phyloP scores from a whole-genome alignment of 2,797 vertebrate species.

The Peromyscus attwateri region DNA sequence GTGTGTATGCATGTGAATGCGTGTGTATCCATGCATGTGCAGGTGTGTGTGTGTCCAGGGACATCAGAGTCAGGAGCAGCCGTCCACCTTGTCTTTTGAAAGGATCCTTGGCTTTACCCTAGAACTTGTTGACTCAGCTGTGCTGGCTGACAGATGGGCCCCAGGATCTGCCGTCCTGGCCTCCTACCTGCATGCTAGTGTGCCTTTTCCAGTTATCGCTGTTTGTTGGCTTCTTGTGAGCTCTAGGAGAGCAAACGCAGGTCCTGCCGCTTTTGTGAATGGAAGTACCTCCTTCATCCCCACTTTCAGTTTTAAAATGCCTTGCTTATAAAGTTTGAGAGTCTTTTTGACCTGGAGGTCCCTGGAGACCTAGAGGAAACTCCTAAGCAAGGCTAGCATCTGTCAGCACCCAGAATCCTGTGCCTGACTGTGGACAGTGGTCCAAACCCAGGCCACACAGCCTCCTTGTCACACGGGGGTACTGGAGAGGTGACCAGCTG shows the following conservation, averaged over 20 bases:
- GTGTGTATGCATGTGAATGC: too few relatives aligned
- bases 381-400: conserved; percentile 75
- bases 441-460: conserved; percentile 70
- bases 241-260: not conserved
- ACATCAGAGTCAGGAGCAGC: not conserved
- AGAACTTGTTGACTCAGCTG: not conserved
- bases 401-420: conserved; percentile 58
- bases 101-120: not conserved
- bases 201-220: not conserved
- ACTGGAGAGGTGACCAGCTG: conserved; percentile 65
- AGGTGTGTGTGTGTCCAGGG: not conserved
- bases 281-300: too few relatives aligned
- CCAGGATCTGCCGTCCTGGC: not conserved
- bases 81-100: not conserved
- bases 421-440: conserved; percentile 69
- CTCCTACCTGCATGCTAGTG: not conserved
- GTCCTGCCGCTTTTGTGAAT: not conserved
- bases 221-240: not conserved
- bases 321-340: conserved; percentile 15
- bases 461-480: conserved; percentile 63
- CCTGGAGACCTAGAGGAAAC: conserved; percentile 62
- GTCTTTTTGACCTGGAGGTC: conserved; percentile 72
- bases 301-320: conserved; percentile 71
- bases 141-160: not conserved
- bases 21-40: not conserved